Evolutionary conservation across 1,140 invertebrate genomes (phyloP).

Genomic region (Plectus sambesii): DNA sequence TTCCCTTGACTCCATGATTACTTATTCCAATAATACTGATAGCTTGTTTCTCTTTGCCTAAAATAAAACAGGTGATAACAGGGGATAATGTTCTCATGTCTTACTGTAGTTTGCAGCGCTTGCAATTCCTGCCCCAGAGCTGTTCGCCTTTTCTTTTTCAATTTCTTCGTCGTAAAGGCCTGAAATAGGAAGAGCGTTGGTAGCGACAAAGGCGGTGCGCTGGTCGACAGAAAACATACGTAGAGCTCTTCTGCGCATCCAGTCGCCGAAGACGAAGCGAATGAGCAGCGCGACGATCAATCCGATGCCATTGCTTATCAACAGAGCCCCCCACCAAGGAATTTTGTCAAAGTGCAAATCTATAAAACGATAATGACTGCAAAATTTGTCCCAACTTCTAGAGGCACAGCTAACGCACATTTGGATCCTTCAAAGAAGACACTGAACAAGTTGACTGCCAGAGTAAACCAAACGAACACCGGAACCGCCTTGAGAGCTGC

Average conservation of each 20-base stretch:
- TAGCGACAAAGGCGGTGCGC: too few relatives aligned
- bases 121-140: background rate
- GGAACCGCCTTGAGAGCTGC: slow-evolving; percentile 71
- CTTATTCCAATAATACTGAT: too few relatives aligned
- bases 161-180: too few relatives aligned
- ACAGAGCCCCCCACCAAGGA: slow-evolving; percentile 25
- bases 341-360: slow-evolving; percentile 27
- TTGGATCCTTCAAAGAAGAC: slow-evolving; percentile 81
- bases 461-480: slow-evolving; percentile 78
- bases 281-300: slow-evolving; percentile 25
- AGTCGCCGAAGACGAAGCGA: slow-evolving; percentile 33
- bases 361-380: slow-evolving; percentile 20
- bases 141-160: slow-evolving; percentile 4
- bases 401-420: slow-evolving; percentile 54
- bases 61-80: too few relatives aligned
- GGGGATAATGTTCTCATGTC: background rate
- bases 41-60: too few relatives aligned
- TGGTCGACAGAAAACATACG: slow-evolving; percentile 2
- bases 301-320: slow-evolving; percentile 24
- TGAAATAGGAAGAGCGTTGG: too few relatives aligned
- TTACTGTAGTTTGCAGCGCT: background rate
- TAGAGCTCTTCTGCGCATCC: slow-evolving; percentile 23
- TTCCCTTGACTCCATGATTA: slow-evolving; percentile 5
- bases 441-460: slow-evolving; percentile 80
- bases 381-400: slow-evolving; percentile 1